Conservation (phyloP, 2,113 vertebrate genomes). For the Zosterops hypoxanthus region DNA sequence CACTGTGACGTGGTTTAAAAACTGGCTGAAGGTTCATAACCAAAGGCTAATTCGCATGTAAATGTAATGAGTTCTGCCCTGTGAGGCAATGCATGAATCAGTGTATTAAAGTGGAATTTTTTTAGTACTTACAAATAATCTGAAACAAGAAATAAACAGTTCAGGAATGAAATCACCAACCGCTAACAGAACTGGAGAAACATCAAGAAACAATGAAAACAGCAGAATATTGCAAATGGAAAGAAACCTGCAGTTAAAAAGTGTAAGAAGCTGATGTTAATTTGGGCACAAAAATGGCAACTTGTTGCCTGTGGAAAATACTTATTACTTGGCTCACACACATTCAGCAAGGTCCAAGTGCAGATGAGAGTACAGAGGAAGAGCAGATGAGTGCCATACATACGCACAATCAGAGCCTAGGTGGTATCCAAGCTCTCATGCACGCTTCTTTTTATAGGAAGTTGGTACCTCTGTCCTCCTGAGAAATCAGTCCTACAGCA, state of each 20-base stretch:
- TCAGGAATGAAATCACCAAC: not conserved
- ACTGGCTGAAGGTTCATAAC: constrained; percentile 38
- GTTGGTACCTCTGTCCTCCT: not conserved
- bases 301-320: not conserved
- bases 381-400: not conserved
- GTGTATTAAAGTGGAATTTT: not conserved
- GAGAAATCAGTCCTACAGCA: not conserved
- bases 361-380: not conserved
- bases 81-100: constrained; percentile 9
- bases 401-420: not conserved
- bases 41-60: constrained; percentile 16
- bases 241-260: not conserved
- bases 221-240: not conserved
- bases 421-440: not conserved
- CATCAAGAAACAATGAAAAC: not conserved
- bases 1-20: constrained; percentile 59
- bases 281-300: not conserved
- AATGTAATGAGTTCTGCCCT: constrained; percentile 18
- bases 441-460: not conserved
- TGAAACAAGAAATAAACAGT: constrained; percentile 37
- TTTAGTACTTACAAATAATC: constrained; percentile 7
- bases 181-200: not conserved
- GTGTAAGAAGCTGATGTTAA: not conserved
- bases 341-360: not conserved
- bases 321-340: not conserved